Evolutionary conservation across 2,888 invertebrate species (phyloP), one percentile per base, ranked within the genome.

Genomic region (Peribatodes rhomboidaria): DNA sequence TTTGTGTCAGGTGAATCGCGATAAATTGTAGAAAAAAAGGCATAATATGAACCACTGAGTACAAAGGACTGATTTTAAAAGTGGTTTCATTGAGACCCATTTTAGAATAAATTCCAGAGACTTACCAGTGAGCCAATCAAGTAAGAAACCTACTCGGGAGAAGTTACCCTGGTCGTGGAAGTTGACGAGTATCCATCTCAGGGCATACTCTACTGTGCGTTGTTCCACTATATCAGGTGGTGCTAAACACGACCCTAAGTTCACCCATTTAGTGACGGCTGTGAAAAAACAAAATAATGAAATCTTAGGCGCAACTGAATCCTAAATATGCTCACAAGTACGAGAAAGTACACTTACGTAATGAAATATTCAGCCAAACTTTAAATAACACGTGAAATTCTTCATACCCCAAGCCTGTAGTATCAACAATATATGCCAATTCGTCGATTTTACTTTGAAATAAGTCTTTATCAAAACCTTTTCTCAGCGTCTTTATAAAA

Each of bases 61-160:
- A 7, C 9, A 11, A 1, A 33, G 4, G 9, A 14, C 9, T 14
- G 3, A 18, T 4, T 7, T 20, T 20, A 20, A 49, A 7, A 39
- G 9, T 33, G 35, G 16, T 16, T 13, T 31, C 11, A 27, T 22
- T 41, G n/a, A 16, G n/a, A n/a, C n/a, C n/a, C n/a, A n/a, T n/a
- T n/a, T n/a, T n/a, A n/a, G n/a, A n/a, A n/a, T n/a, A n/a, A n/a
- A n/a, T n/a, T n/a, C n/a, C n/a, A n/a, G n/a, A 44, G 13, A 14
- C 52, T 58, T 75, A 93, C 93, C 93, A 78, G 92, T 90, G 2
- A 93, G 78, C 93, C 92, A 93, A 69, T 92, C 91, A 13, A 93
- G 80, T 59, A 93, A 71, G 76, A 89, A 91, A 0, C 79, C 84
- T 41, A 90, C 81, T 71, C 86, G 84, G 9, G 91, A 76, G 61